Conservation (phyloP, 1,140 invertebrate genomes). For the Notospermus geniculatus region DNA sequence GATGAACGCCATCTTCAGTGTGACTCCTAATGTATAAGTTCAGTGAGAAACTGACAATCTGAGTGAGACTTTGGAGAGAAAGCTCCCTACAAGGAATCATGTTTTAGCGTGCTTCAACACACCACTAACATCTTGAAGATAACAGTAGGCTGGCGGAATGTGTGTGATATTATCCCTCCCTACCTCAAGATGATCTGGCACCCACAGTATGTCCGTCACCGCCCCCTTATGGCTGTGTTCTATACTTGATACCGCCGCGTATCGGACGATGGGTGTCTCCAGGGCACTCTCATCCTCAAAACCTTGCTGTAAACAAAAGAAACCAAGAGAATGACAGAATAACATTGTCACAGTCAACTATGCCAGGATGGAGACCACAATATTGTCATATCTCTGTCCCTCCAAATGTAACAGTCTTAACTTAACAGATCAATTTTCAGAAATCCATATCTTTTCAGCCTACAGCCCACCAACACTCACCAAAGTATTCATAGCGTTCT, state of each 20-base stretch:
- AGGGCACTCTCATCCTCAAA: constrained; percentile 53
- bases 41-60: too few species aligned
- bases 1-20: too few species aligned
- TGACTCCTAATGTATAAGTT: too few species aligned
- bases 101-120: too few species aligned
- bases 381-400: too few species aligned
- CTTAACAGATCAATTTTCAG: not conserved
- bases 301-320: constrained; percentile 37
- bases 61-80: too few species aligned
- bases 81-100: too few species aligned
- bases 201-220: constrained; percentile 55
- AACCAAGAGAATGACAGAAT: not conserved
- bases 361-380: too few species aligned
- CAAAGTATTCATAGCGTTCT: constrained; percentile 40
- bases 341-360: too few species aligned
- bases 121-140: too few species aligned
- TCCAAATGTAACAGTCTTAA: too few species aligned
- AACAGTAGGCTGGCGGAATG: too few species aligned
- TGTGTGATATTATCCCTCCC: not conserved
- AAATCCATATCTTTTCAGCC: not conserved
- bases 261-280: constrained; percentile 51
- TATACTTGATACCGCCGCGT: constrained; percentile 53
- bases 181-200: constrained; percentile 57
- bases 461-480: constrained; percentile 24
- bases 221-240: constrained; percentile 52